Evolutionary conservation across 2,113 vertebrate genomes (phyloP), one percentile per base, ranked within the genome.

Genomic region (Hippoglossus stenolepis): DNA sequence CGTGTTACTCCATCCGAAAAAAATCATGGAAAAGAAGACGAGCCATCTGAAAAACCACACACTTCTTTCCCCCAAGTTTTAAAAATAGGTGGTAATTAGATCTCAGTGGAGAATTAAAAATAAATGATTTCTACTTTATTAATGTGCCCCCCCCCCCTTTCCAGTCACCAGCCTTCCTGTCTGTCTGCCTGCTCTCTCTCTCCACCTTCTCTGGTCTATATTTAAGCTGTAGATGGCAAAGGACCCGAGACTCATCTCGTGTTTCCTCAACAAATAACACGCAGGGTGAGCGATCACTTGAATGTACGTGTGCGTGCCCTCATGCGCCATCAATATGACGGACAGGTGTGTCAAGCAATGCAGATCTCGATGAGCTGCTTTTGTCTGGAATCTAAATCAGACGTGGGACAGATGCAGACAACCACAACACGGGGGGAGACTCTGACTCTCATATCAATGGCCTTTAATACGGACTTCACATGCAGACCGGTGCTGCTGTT

Each of bases 41-140:
- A 90, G 82, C 75, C 73, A 31, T 72, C 56, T 89, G 90, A 93
- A 87, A 93, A 86, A 86, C 91, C 85, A 79, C 88, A 86, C 80
- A 82, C 35, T 38, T n/a, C 65, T 38, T 6, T 2, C 28, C 26
- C 28, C 28, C 58, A 45, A 56, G 85, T 79, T 72, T 91, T 93
- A 94, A 94, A 95, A 94, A 95, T 95, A 95, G 94, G 84, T 81
- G 1, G 92, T 95, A 95, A 95, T 95, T 95, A 95, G 92, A 95
- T 94, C 93, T 93, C 86, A 90, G 94, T 82, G 73, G 88, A 84
- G 89, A 93, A 95, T 95, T 94, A 95, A 95, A 95, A 95, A 95
- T 95, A 95, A 94, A 95, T 95, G 94, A 95, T 95, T 95, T 95
- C 91, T 93, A 79, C 88, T 93, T 94, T 94, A 95, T 95, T 95